A percentile compares a stretch with the other conserved stretches of the same genome.
phyloP scores from a whole-genome alignment of 2,113 vertebrate species.

The Hippocampus barbouri region DNA sequence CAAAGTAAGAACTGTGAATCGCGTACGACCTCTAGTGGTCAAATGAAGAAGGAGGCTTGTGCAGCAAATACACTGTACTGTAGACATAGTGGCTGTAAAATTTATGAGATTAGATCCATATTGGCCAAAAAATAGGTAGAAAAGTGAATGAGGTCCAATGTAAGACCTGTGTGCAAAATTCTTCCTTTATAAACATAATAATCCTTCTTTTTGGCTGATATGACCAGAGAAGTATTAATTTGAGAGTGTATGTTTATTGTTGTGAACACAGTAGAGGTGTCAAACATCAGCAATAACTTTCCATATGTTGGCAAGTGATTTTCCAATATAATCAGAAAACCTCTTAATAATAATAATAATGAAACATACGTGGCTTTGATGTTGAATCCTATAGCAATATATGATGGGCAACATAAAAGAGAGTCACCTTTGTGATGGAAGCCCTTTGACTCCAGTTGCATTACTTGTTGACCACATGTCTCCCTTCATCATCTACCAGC shows the following conservation, averaged over 20 bases:
- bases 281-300: neutral
- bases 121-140: too few species aligned
- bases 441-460: neutral
- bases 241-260: neutral
- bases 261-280: neutral
- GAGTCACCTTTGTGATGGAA: constrained; percentile 2
- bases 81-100: too few species aligned
- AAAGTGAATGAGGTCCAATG: too few species aligned
- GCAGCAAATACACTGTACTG: neutral
- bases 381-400: neutral
- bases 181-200: too few species aligned
- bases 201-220: too few species aligned
- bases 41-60: constrained; percentile 3
- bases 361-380: neutral
- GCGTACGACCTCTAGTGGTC: constrained; percentile 40
- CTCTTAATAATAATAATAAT: too few species aligned
- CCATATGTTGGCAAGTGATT: neutral
- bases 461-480: neutral
- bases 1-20: constrained; percentile 1
- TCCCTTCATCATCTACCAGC: neutral
- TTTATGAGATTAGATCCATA: too few species aligned
- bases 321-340: neutral
- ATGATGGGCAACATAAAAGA: neutral
- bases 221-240: neutral
- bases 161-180: too few species aligned